Conservation (phyloP, 2,113 vertebrate genomes). For the Dasyprocta punctata region DNA sequence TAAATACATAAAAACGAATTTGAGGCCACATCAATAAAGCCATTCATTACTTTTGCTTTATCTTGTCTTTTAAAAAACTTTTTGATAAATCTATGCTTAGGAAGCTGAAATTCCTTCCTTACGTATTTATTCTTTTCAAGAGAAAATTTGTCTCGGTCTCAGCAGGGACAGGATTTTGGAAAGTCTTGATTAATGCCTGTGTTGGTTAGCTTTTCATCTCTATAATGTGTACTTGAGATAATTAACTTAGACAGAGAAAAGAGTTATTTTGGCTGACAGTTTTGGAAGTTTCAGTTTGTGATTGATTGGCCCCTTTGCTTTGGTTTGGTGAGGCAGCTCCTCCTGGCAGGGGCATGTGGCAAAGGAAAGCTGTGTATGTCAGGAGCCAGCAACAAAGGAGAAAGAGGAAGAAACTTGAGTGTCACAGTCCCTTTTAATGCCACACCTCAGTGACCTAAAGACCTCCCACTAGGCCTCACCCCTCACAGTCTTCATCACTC, state of each 20-base stretch:
- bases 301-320: not conserved
- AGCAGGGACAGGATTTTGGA: not conserved
- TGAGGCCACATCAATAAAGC: not conserved
- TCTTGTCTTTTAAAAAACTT: not conserved
- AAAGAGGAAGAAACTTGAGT: not conserved
- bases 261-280: not conserved
- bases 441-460: not conserved
- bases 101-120: not conserved
- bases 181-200: not conserved
- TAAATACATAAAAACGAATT: not conserved
- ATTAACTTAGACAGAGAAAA: not conserved
- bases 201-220: not conserved
- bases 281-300: not conserved
- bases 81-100: not conserved
- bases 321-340: not conserved
- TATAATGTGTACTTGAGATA: not conserved
- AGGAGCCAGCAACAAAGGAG: not conserved
- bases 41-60: not conserved
- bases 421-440: not conserved
- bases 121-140: slow-evolving; percentile 15
- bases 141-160: not conserved
- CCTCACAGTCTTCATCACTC: not conserved
- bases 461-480: not conserved
- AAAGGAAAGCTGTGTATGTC: not conserved
- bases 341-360: not conserved